phyloP scores from a whole-genome alignment of 1,140 invertebrate species.

The Drosophila malerkotliana region DNA sequence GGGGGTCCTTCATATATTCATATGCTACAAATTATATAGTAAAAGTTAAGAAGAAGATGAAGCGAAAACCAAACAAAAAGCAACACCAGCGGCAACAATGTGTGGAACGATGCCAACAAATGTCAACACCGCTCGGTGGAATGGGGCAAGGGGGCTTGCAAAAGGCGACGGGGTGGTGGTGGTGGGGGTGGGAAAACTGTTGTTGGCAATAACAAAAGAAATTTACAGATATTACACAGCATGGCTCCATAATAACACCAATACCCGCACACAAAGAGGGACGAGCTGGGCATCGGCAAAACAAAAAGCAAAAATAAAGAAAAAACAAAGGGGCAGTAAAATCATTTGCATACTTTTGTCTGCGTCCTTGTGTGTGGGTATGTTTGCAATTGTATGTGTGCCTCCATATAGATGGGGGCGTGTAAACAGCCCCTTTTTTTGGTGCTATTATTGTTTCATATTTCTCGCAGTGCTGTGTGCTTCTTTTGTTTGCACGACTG shows the following conservation, averaged over 20 bases:
- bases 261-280: slow-evolving; percentile 50
- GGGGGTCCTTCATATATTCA: slow-evolving; percentile 69
- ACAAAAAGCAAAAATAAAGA: slow-evolving; percentile 20
- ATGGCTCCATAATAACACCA: slow-evolving; percentile 81
- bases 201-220: slow-evolving; percentile 82
- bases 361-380: slow-evolving; percentile 17
- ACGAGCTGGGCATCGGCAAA: slow-evolving; percentile 10
- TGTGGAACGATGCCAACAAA: slow-evolving; percentile 81
- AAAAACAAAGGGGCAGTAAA: slow-evolving; percentile 78
- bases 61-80: slow-evolving; percentile 76
- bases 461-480: slow-evolving; percentile 51
- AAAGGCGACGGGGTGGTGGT: not conserved
- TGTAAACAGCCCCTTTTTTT: slow-evolving; percentile 75
- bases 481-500: slow-evolving; percentile 51
- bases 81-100: slow-evolving; percentile 80
- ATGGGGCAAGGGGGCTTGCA: slow-evolving; percentile 5
- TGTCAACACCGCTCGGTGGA: slow-evolving; percentile 65
- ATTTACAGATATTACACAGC: slow-evolving; percentile 83
- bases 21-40: slow-evolving; percentile 83
- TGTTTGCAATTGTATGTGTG: not conserved
- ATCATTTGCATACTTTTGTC: slow-evolving; percentile 75
- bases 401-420: slow-evolving; percentile 58
- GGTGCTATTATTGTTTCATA: slow-evolving; percentile 67
- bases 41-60: slow-evolving; percentile 77
- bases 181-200: slow-evolving; percentile 55